Conservation (phyloP, 2,888 invertebrate species). For the Glaucopsyche alexis region DNA sequence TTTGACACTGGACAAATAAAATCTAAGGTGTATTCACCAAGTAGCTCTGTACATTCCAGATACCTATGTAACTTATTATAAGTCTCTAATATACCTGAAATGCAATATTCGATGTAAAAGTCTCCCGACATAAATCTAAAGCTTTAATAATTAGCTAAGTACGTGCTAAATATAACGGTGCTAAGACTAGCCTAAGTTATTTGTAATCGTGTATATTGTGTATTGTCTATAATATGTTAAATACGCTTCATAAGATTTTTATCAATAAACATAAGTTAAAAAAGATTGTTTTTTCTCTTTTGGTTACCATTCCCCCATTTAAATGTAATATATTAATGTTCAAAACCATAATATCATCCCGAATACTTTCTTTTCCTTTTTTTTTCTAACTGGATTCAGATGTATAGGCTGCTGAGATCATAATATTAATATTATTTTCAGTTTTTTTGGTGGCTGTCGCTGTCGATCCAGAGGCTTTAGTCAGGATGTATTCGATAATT, state of each 20-base stretch:
- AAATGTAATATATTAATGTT: background rate
- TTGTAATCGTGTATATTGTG: slow-evolving; percentile 21
- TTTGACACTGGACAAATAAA: no score
- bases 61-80: background rate
- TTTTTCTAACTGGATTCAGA: no score
- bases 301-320: background rate
- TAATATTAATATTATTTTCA: no score
- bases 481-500: no score
- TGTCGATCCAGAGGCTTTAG: no score
- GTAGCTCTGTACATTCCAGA: slow-evolving; percentile 14
- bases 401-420: no score
- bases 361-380: background rate
- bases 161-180: slow-evolving; percentile 26
- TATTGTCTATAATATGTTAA: slow-evolving; percentile 15
- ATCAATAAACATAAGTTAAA: slow-evolving; percentile 11
- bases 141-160: slow-evolving; percentile 28
- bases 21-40: background rate
- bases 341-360: no score
- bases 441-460: no score
- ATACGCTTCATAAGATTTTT: slow-evolving; percentile 14
- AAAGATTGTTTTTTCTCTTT: background rate
- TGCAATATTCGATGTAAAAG: slow-evolving; percentile 8
- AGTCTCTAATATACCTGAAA: background rate
- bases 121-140: background rate
- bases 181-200: slow-evolving; percentile 21